Percentiles rank a stretch among this genome's conserved stretches.
Evolutionary conservation across 2,113 vertebrate species (phyloP).

Genomic region (Chaetura pelagica): DNA sequence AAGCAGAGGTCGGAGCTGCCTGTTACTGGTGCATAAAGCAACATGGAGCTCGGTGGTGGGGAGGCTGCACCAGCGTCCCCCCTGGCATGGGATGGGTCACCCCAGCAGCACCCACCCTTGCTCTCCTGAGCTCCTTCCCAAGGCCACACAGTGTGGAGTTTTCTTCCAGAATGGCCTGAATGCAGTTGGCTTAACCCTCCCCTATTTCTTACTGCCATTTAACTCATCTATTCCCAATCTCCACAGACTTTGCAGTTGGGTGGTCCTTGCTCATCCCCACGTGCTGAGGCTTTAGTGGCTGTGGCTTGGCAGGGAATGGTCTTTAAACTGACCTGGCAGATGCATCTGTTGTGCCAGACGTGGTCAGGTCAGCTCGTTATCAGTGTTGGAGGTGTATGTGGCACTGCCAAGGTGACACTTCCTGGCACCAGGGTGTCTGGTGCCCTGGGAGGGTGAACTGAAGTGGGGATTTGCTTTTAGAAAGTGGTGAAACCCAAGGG

Average conservation of each 20-base stretch:
- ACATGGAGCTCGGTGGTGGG: neutral
- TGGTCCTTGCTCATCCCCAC: neutral
- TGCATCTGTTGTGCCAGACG: neutral
- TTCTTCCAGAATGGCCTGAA: neutral
- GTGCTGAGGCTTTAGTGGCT: neutral
- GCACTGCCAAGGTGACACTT: neutral
- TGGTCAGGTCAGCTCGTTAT: accelerated
- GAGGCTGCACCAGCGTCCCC: accelerated
- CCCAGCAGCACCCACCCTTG: neutral
- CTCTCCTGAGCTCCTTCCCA: neutral
- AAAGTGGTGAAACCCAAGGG: neutral
- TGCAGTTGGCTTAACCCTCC: neutral
- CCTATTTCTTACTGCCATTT: neutral
- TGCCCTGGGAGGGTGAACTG: neutral
- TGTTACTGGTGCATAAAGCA: neutral
- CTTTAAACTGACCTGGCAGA: neutral
- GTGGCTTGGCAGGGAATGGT: accelerated
- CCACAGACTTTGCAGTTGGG: neutral
- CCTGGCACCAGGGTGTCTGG: neutral
- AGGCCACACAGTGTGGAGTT: accelerated
- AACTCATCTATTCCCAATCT: neutral
- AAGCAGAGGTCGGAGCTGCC: constrained; percentile 49
- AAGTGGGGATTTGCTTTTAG: neutral
- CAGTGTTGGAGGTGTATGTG: accelerated
- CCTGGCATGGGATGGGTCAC: accelerated